These are phyloP conservation scores for Sarcophaga variegata DNA, from an alignment of 2,888 invertebrate genomes.

Conservation along the genomic window DNA sequence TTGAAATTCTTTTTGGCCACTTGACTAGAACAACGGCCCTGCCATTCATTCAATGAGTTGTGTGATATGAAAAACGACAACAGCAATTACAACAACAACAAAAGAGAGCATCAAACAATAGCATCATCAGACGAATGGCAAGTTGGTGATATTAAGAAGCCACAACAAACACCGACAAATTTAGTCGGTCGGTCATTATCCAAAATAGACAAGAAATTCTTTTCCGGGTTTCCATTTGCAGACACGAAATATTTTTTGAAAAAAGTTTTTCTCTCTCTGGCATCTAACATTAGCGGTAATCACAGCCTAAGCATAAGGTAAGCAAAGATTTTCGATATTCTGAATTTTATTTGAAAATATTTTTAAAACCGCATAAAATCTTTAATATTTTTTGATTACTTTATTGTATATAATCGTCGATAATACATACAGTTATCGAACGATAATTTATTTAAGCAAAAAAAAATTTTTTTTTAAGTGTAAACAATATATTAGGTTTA, in stretches of 20 bases:
- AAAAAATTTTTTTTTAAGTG: no score
- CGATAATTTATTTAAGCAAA: no score
- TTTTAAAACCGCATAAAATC: no score
- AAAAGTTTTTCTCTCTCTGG: conserved; percentile 3
- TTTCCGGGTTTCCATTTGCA: conserved; percentile 62
- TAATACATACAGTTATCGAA: no score
- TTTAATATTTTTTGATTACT: no score
- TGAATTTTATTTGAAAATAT: no score
- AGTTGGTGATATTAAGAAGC: conserved; percentile 14
- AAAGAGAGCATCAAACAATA: neutral
- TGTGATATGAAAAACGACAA: neutral
- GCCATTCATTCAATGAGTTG: conserved; percentile 46
- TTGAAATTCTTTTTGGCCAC: conserved; percentile 52
- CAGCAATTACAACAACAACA: conserved; percentile 6
- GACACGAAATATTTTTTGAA: conserved; percentile 19
- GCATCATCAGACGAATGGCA: neutral
- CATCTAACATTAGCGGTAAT: conserved; percentile 6
- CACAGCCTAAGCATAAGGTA: neutral
- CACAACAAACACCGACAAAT: conserved; percentile 31
- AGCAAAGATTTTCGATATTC: no score
- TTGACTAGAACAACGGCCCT: conserved; percentile 51
- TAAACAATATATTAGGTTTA: no score
- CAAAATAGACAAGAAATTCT: conserved; percentile 62
- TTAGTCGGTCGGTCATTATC: conserved; percentile 61
- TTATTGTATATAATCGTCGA: no score